A percentile compares a stretch with the other conserved stretches of the same genome.
Conservation (phyloP, 2,888 invertebrate species). For the Callosobruchus maculatus region DNA sequence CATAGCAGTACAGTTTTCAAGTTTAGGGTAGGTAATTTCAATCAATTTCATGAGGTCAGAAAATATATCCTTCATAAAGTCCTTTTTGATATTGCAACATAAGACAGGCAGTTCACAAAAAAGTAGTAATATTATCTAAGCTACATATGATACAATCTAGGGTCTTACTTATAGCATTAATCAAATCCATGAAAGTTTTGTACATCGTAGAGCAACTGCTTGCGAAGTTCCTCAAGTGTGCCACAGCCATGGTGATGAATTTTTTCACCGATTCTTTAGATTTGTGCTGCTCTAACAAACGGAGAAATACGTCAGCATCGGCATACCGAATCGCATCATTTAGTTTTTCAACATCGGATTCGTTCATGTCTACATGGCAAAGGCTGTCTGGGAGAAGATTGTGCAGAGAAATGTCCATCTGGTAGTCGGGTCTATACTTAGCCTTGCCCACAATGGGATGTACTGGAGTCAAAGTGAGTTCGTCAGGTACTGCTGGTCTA, state of each 20-base stretch:
- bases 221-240: slow-evolving; percentile 23
- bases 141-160: not conserved
- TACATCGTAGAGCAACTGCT: slow-evolving; percentile 10
- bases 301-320: slow-evolving; percentile 18
- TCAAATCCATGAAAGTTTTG: slow-evolving; percentile 13
- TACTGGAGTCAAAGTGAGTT: slow-evolving; percentile 10
- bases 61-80: too few relatives aligned
- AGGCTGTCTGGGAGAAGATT: slow-evolving; percentile 18
- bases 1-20: too few relatives aligned
- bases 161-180: slow-evolving; percentile 25
- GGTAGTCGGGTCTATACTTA: slow-evolving; percentile 14
- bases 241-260: slow-evolving; percentile 29
- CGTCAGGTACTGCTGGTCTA: not conserved
- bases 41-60: too few relatives aligned
- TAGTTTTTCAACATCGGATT: slow-evolving; percentile 20
- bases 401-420: slow-evolving; percentile 25
- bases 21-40: too few relatives aligned
- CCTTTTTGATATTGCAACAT: too few relatives aligned
- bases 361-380: slow-evolving; percentile 19
- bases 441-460: slow-evolving; percentile 22
- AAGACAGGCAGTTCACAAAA: too few relatives aligned
- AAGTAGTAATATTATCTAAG: too few relatives aligned
- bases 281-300: slow-evolving; percentile 23
- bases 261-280: slow-evolving; percentile 22
- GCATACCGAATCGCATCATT: slow-evolving; percentile 17